phyloP scores from a whole-genome alignment of 1,140 invertebrate genomes.

The Bilobella aurantiaca region DNA sequence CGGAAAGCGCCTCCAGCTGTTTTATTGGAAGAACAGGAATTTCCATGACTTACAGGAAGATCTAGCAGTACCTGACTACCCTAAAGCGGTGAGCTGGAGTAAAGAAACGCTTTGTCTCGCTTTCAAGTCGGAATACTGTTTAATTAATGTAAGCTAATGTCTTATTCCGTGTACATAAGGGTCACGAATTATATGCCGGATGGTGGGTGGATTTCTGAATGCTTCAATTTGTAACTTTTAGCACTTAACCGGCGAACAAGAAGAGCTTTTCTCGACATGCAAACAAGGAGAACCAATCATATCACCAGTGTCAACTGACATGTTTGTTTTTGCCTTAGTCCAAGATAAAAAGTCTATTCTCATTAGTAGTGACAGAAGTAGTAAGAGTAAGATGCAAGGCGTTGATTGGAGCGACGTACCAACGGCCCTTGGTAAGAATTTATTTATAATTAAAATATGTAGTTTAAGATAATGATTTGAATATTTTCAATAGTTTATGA shows the following conservation, averaged over 20 bases:
- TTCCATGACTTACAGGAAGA: slow-evolving; percentile 65
- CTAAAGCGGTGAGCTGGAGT: slow-evolving; percentile 66
- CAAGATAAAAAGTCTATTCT: slow-evolving; percentile 75
- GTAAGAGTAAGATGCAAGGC: slow-evolving; percentile 3
- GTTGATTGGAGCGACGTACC: slow-evolving; percentile 77
- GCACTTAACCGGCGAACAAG: slow-evolving; percentile 48
- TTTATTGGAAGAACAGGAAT: slow-evolving; percentile 75
- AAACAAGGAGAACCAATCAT: slow-evolving; percentile 72
- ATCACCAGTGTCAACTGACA: slow-evolving; percentile 57
- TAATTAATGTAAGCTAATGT: slow-evolving; percentile 67
- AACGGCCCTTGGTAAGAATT: slow-evolving; percentile 51
- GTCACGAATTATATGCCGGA: no score
- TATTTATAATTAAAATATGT: slow-evolving; percentile 35
- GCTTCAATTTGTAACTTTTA: slow-evolving; percentile 3
- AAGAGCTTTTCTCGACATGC: slow-evolving; percentile 75
- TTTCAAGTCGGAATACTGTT: slow-evolving; percentile 68
- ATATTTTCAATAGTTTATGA: slow-evolving; percentile 68
- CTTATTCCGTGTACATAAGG: no score
- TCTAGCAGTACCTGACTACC: slow-evolving; percentile 49
- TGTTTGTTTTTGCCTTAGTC: slow-evolving; percentile 55
- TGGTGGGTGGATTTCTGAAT: slow-evolving; percentile 26
- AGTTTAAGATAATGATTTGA: slow-evolving; percentile 10
- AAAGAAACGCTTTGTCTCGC: slow-evolving; percentile 70
- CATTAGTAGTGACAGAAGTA: slow-evolving; percentile 42
- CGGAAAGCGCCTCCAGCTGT: slow-evolving; percentile 73